Conservation (phyloP, 2,113 vertebrate genomes). For the Dryoscopus gambensis region DNA sequence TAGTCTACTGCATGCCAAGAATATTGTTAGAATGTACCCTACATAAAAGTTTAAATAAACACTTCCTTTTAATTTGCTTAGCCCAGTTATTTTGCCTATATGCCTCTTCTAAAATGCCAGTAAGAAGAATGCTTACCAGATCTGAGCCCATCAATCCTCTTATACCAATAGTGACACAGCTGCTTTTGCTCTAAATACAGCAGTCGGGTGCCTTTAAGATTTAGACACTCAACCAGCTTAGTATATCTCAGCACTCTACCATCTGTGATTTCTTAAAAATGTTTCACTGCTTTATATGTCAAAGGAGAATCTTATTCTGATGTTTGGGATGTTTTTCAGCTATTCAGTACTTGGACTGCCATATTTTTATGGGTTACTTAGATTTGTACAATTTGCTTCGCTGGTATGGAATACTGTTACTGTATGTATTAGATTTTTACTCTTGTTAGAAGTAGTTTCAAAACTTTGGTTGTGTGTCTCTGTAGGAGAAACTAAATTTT, state of each 20-base stretch:
- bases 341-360: not conserved
- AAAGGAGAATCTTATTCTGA: not conserved
- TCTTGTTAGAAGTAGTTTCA: not conserved
- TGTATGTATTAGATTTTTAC: not conserved
- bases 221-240: conserved; percentile 4
- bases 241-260: not conserved
- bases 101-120: not conserved
- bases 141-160: not conserved
- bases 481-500: not conserved
- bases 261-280: not conserved
- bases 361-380: not conserved
- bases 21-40: not conserved
- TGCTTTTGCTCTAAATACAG: not conserved
- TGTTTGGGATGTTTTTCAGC: not conserved
- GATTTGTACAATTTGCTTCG: not conserved
- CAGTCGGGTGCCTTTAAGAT: not conserved
- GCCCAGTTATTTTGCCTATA: not conserved
- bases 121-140: not conserved
- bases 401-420: not conserved
- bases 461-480: not conserved
- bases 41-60: not conserved
- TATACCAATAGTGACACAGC: not conserved
- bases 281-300: not conserved
- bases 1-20: not conserved
- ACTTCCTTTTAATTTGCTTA: not conserved